Percentiles rank a stretch among this genome's conserved stretches.
phyloP scores from a whole-genome alignment of 2,888 invertebrate species.

The Sphaerophoria rueppellii region DNA sequence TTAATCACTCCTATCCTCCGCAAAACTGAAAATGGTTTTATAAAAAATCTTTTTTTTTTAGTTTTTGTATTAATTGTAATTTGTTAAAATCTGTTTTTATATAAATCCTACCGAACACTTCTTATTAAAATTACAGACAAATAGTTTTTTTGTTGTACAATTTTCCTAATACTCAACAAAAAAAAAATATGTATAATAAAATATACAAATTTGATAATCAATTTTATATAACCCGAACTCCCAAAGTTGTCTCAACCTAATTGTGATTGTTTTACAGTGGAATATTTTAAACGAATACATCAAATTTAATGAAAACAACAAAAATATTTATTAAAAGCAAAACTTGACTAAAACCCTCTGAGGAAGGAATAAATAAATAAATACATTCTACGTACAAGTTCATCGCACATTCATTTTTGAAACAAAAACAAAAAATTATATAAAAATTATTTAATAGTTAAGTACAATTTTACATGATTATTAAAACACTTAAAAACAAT shows the following conservation, averaged over 20 bases:
- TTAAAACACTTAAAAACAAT: constrained; percentile 36
- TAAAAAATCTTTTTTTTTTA: too few species aligned
- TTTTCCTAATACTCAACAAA: background rate
- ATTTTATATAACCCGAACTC: constrained; percentile 7
- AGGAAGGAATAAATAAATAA: constrained; percentile 1
- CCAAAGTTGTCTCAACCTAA: constrained; percentile 29
- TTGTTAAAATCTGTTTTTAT: too few species aligned
- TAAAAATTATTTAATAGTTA: constrained; percentile 53
- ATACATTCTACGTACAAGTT: constrained; percentile 24
- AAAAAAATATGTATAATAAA: background rate
- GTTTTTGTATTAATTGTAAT: too few species aligned
- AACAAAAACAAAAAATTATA: constrained; percentile 17
- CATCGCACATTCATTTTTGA: constrained; percentile 31
- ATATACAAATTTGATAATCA: constrained; percentile 14
- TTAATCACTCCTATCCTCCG: too few species aligned
- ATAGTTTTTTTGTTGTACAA: constrained; percentile 2
- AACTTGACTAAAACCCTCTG: constrained; percentile 3
- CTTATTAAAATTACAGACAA: background rate
- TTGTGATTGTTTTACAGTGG: constrained; percentile 23
- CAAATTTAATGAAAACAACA: background rate
- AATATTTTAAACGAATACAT: constrained; percentile 1
- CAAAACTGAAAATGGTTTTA: too few species aligned
- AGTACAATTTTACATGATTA: constrained; percentile 67
- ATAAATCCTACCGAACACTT: too few species aligned
- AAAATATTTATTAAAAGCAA: background rate